Percentiles rank a stretch among this genome's conserved stretches.
Evolutionary conservation across 2,888 invertebrate genomes (phyloP).

Genomic region (Lordiphosa andalusiaca): DNA sequence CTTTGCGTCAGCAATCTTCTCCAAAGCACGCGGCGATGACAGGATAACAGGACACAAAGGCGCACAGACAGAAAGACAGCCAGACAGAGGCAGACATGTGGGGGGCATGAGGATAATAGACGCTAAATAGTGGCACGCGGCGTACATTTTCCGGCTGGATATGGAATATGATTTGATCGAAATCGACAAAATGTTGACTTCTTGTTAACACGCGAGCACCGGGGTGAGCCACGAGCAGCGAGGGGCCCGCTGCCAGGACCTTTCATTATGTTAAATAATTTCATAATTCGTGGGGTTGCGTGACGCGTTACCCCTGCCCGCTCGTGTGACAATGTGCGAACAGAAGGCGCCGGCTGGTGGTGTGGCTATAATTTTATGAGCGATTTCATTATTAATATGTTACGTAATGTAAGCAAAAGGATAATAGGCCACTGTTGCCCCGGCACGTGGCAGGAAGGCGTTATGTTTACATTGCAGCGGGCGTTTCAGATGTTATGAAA

Average conservation of each 20-base stretch:
- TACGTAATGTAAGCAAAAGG: constrained; percentile 45
- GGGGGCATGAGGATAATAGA: constrained; percentile 77
- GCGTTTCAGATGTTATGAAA: constrained; percentile 59
- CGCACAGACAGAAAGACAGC: constrained; percentile 19
- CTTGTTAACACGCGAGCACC: constrained; percentile 58
- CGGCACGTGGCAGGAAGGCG: constrained; percentile 78
- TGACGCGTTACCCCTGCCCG: constrained; percentile 29
- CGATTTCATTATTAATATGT: constrained; percentile 76
- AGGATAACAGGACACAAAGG: constrained; percentile 30
- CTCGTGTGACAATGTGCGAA: constrained; percentile 51
- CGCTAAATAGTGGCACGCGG: constrained; percentile 80
- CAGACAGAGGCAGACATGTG: constrained; percentile 46
- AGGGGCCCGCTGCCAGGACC: constrained; percentile 6
- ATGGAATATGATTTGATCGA: constrained; percentile 53
- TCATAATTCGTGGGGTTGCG: constrained; percentile 79
- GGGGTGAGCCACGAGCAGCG: constrained; percentile 24
- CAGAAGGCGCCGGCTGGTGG: constrained; percentile 47
- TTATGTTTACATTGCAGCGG: constrained; percentile 74
- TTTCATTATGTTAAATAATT: constrained; percentile 80
- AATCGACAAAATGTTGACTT: constrained; percentile 65
- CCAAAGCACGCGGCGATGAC: constrained; percentile 32
- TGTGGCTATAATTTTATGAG: constrained; percentile 77
- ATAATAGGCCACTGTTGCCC: constrained; percentile 28
- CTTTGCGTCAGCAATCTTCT: constrained; percentile 27
- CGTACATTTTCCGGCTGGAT: constrained; percentile 60